Evolutionary conservation across 2,888 invertebrate species (phyloP), one percentile per base, ranked within the genome.

Genomic region (Pherbina coryleti): DNA sequence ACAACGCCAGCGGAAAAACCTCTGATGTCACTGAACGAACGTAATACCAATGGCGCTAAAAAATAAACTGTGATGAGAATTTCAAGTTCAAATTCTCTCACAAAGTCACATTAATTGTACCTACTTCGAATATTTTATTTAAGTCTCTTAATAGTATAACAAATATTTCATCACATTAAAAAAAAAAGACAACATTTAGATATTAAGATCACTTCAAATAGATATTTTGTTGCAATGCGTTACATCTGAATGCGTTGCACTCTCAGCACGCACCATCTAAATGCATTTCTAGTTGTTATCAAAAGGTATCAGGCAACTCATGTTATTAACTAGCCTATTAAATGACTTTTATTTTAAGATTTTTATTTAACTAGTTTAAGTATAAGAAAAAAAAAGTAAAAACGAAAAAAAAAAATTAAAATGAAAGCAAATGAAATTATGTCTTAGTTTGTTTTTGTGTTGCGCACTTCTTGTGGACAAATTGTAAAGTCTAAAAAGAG

Each of bases 1-100:
- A 44, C 44, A 44, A 80, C 83, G 34, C 82, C 77, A 49, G 72
- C 72, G 5, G 88, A 89, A 77, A 88, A 87, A 78, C 88, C 87
- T 3, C 81, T 88, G 19, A 84, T 87, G 79, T 9, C 75, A 44
- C 44, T 44, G 51, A 31, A 44, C n/a, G 55, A 53, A 71, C 53
- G 22, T 9, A 28, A 31, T 55, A 34, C 34, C 25, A 71, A 67
- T 19, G 53, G 57, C 57, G 57, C 55, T 22, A 66, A 57, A 31
- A 66, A 49, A 34, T 37, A 19, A 53, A 28, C 7, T 34, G n/a
- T 28, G 11, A n/a, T n/a, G 19, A 19, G 17, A 67, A 57, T 57
- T 19, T 5, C 5, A 57, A 31, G 19, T 37, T 3, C n/a, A 70
- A 53, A 25, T 28, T 34, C 17, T 31, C 31, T 4, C 22, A 17